Base-by-base conservation (phyloP, 2,888 invertebrate genomes). In the Thysanoteuthis rhombus region DNA sequence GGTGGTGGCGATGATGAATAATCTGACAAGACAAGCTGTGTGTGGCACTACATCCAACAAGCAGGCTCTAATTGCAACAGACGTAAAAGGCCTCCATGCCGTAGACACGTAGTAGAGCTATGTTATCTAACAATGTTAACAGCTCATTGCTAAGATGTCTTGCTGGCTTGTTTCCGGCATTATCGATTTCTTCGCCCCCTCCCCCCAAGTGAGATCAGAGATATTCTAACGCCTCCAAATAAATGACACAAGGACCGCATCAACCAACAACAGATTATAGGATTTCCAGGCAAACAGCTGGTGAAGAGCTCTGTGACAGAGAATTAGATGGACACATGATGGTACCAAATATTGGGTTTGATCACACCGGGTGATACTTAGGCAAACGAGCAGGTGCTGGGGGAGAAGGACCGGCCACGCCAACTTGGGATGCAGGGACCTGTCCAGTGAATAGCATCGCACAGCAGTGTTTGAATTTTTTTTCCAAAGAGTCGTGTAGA, bases 101-200 rank as follows among this genome's bases (percentile, higher is more conserved):
- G n/a, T 75, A 75, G 75, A 75, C n/a, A 75, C 75, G n/a, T 36
- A 32, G 75, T 2, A 75, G 75, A 75, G 75, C n/a, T 36, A 75
- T 75, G 75, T 75, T 36, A 75, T 75, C n/a, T n/a, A 75, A 75
- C 75, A 36, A 75, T 75, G 75, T 75, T 75, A 75, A 75, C 75
- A 75, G 75, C 75, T 36, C 75, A 75, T 75, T 75, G 75, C 75
- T 75, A 75, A 75, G 75, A 75, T 75, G 75, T 75, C 75, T 75
- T 75, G 75, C 75, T 75, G n/a, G 75, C n/a, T 75, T 75, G 75
- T 75, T 75, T 75, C 75, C 75, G 75, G 75, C 75, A 75, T 75
- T 75, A 75, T 75, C 75, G 75, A 75, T 75, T 75, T 75, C 75
- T 75, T 28, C 28, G 28, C 58, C 25, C 58, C 4, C 16, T n/a